These are phyloP conservation scores for Drosophila pachea DNA, from an alignment of 1,140 invertebrate genomes.

Conservation along the genomic window DNA sequence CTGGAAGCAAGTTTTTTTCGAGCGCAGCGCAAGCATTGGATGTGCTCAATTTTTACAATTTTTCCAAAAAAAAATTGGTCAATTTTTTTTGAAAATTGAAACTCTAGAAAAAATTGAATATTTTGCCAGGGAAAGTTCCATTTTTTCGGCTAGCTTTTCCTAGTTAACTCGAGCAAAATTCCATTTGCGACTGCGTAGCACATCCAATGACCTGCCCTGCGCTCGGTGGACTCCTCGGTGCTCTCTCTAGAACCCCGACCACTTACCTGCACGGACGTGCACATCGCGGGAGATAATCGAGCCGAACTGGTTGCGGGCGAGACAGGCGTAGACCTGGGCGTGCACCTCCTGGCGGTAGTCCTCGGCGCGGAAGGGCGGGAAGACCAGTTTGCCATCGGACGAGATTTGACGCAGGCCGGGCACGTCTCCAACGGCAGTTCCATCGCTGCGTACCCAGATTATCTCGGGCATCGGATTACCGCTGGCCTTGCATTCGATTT, in stretches of 20 bases:
- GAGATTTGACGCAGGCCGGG: slow-evolving; percentile 92
- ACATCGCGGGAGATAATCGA: slow-evolving; percentile 94
- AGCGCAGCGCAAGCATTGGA: slow-evolving; percentile 44
- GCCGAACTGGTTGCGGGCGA: slow-evolving; percentile 92
- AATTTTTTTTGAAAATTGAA: background rate
- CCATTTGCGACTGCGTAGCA: background rate
- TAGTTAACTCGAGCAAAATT: no score
- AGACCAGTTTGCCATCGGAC: slow-evolving; percentile 94
- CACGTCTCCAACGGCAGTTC: slow-evolving; percentile 92
- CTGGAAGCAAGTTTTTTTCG: slow-evolving; percentile 30
- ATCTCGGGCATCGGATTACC: slow-evolving; percentile 94
- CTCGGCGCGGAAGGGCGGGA: slow-evolving; percentile 94
- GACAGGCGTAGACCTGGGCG: slow-evolving; percentile 94
- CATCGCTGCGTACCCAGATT: slow-evolving; percentile 94
- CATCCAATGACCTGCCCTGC: slow-evolving; percentile 25
- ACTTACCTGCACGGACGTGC: slow-evolving; percentile 95
- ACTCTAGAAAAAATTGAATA: background rate
- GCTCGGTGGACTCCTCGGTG: slow-evolving; percentile 25
- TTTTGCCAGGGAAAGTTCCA: background rate
- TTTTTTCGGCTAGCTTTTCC: no score
- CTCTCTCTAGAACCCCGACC: slow-evolving; percentile 46
- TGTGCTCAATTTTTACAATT: slow-evolving; percentile 1
- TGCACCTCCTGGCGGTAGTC: slow-evolving; percentile 96
- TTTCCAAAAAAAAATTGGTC: background rate
- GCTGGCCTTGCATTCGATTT: slow-evolving; percentile 94